These are phyloP conservation scores for Exephanes ischioxanthus DNA, from an alignment of 2,888 invertebrate species.

Conservation along the genomic window DNA sequence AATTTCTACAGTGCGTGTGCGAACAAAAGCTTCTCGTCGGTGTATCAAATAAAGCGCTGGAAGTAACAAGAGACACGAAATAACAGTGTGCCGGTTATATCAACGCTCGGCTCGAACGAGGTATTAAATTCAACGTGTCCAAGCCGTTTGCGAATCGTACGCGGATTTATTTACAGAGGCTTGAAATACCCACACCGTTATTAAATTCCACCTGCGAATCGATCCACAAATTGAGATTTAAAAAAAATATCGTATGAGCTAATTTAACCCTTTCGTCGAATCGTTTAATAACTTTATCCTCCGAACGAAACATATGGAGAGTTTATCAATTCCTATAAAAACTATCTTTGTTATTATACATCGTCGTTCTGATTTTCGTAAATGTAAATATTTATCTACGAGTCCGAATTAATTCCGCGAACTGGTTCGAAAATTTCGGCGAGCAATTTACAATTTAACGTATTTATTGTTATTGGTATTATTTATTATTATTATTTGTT, in stretches of 20 bases:
- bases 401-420: constrained; percentile 2
- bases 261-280: constrained; percentile 28
- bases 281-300: not conserved
- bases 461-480: not conserved
- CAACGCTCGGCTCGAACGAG: not conserved
- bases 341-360: not conserved
- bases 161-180: not conserved
- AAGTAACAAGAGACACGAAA: constrained; percentile 55
- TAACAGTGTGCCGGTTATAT: constrained; percentile 16
- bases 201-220: not conserved
- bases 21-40: constrained; percentile 37
- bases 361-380: not conserved
- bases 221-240: not conserved
- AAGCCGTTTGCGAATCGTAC: not conserved
- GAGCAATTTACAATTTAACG: not conserved
- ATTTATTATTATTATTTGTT: constrained; percentile 33
- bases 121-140: not conserved
- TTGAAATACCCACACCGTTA: constrained; percentile 26
- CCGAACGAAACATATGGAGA: constrained; percentile 44
- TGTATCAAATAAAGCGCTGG: constrained; percentile 65
- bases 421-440: not conserved
- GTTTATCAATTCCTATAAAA: not conserved
- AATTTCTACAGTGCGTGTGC: constrained; percentile 56
- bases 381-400: constrained; percentile 32
- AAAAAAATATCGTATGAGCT: not conserved